Evolutionary conservation across 1,140 invertebrate species (phyloP), one percentile per base, ranked within the genome.

Genomic region (Aphis craccivora): DNA sequence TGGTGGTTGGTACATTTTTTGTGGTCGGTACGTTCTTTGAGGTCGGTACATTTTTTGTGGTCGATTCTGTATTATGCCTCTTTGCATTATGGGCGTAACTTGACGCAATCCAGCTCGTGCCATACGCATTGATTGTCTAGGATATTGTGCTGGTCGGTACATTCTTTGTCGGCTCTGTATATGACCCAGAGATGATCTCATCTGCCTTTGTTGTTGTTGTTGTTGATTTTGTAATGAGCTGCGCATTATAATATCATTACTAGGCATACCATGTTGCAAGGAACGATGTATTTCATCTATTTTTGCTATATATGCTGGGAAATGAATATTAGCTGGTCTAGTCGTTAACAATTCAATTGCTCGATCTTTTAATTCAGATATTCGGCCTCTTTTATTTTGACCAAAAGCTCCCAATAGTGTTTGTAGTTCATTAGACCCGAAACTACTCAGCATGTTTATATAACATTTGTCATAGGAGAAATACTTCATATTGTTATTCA

Each of bases 401-500:
- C 97, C 97, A 95, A 98, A 98, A 95, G 97, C 97, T 95, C 97
- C 97, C 94, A 98, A 96, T 95, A 99, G 95, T 95, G 98, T 97
- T 95, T 98, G 97, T 94, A 98, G 96, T 95, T 98, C 97, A 94
- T 97, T 97, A 83, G 98, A 97, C 94, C 97, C 96, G 96, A 98
- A 98, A 95, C 96, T 97, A 96, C 97, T 96, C 95, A 98, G 96
- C 97, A 98, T 98, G 30, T 53, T 53, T 55, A 4, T 86, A n/a
- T 84, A 93, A 53, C 23, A 25, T 30, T 93, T 81, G n/a, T 86
- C 91, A 25, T 11, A 11, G 18, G 60, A 0, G 9, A 37, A 91
- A 91, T 48, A 14, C 11, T 1, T 2, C 14, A 48, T n/a, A n/a
- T n/a, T n/a, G n/a, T n/a, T 48, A 48, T 48, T 89, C 87, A 60